phyloP scores from a whole-genome alignment of 37 sponge, comb jelly and placozoan genomes.

The Eunapius fragilis region DNA sequence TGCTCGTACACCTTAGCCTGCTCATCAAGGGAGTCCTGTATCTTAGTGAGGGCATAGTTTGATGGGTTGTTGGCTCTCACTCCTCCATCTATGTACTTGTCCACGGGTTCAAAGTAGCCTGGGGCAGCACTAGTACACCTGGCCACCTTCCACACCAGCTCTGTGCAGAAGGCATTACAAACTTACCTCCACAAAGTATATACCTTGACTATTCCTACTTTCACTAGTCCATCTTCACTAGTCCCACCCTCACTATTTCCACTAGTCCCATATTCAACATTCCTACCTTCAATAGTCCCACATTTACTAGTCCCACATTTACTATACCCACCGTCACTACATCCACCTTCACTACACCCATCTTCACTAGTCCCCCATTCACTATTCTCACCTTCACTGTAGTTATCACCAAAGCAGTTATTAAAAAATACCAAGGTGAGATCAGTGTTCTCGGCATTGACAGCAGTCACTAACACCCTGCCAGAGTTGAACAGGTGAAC shows the following conservation, averaged over 20 bases:
- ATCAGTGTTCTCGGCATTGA: neutral
- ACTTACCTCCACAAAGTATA: too few relatives aligned
- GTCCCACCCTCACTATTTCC: too few relatives aligned
- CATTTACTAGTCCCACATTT: too few relatives aligned
- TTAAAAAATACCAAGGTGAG: conserved; percentile 2
- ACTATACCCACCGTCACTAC: neutral
- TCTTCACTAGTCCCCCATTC: too few relatives aligned
- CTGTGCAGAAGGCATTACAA: too few relatives aligned
- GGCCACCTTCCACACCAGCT: conserved; percentile 20
- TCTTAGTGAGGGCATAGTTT: conserved; percentile 7
- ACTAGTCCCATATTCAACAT: too few relatives aligned
- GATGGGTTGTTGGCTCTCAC: conserved; percentile 37
- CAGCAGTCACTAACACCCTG: conserved; percentile 15
- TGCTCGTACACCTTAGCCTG: neutral
- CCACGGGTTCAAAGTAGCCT: conserved; percentile 10
- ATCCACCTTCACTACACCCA: neutral
- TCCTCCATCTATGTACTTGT: conserved; percentile 35
- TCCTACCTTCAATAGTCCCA: too few relatives aligned
- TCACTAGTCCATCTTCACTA: too few relatives aligned
- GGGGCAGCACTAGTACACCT: conserved; percentile 38
- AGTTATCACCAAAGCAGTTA: conserved; percentile 2
- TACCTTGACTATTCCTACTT: too few relatives aligned
- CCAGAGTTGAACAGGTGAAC: neutral
- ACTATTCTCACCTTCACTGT: neutral
- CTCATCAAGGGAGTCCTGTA: conserved; percentile 20